Base-by-base conservation (phyloP, 2,113 vertebrate genomes). In the Electrona antarctica region DNA sequence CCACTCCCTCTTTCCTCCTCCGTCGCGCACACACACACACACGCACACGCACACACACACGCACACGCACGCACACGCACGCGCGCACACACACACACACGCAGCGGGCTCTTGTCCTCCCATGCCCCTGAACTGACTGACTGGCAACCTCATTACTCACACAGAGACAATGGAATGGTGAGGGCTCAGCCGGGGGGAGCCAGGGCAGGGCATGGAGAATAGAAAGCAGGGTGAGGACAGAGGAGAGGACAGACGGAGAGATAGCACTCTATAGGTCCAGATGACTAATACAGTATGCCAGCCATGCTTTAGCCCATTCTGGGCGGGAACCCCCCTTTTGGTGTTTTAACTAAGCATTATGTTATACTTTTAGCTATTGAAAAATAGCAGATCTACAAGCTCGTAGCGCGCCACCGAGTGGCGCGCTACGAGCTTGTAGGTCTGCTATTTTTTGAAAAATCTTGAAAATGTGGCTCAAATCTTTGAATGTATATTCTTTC, bases 211-310 rank as follows among this genome's bases (percentile, higher is more conserved):
- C 21, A 21, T 21, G 21, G 21, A 21, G 21, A 21, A 21, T 21
- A 65, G 12, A 58, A 29, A 62, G 60, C 14, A 14, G 54, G 46
- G 33, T 65, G 48, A 52, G 65, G 62, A 67, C 57, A 7, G 5
- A 14, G 55, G 5, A 14, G 55, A 14, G 55, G 33, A 41, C 5
- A 41, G 33, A 41, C 28, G 33, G 10, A 11, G 48, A 70, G 58
- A 60, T 41, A 65, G 14, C 6, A 21, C 50, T 15, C n/a, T 21
- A 52, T 8, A 21, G 49, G 33, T 33, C n/a, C 13, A 1, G 15
- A 15, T 68, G 58, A 79, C 78, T 74, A 77, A 68, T 46, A 63
- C 64, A 77, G 65, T 46, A 63, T 60, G 58, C 49, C 55, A 29
- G 41, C 11, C 5, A 58, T 7, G 68, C 62, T 52, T 21, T 21